Evolutionary conservation across 2,888 invertebrate species (phyloP), one percentile per base, ranked within the genome.

Genomic region (Noctua pronuba): DNA sequence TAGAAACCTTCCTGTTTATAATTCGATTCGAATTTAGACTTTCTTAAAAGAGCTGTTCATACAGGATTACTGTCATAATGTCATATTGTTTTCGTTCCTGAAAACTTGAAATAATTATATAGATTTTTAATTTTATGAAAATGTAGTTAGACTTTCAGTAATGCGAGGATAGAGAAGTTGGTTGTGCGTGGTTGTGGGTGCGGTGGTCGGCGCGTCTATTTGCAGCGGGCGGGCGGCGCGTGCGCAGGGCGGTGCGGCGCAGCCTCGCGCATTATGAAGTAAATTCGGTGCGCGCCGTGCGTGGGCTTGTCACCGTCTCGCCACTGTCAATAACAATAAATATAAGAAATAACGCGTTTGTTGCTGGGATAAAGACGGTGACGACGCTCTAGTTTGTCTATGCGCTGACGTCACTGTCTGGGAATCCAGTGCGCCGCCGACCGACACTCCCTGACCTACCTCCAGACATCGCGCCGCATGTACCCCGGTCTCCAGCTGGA

Each of bases 301-400:
- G 96, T 96, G 95, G 96, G 95, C 89, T 94, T 95, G 96, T 95
- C 95, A 95, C 95, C 93, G 96, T 96, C 96, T 96, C 95, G 96
- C 94, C 96, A 93, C 92, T 94, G 93, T 95, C 94, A 94, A 96
- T 95, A 95, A 93, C 93, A 95, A 95, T 95, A 96, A 96, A 95
- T 96, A 96, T 94, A 93, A 94, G 91, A 95, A 96, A 96, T 95
- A 95, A 94, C 92, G 93, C 93, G 94, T 94, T 94, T 93, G 94
- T 93, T 93, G 92, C 93, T 92, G 94, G 94, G 94, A 95, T 95
- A 94, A 94, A 93, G 94, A 91, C 93, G 92, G 93, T 95, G 95
- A 95, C 94, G 93, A 92, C 92, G 96, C 93, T 95, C 95, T 95
- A 95, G 96, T 96, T 95, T 96, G 96, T 96, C 95, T 96, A 94